Base-by-base conservation (phyloP, 2,113 vertebrate genomes). In the Carassius gibelio region DNA sequence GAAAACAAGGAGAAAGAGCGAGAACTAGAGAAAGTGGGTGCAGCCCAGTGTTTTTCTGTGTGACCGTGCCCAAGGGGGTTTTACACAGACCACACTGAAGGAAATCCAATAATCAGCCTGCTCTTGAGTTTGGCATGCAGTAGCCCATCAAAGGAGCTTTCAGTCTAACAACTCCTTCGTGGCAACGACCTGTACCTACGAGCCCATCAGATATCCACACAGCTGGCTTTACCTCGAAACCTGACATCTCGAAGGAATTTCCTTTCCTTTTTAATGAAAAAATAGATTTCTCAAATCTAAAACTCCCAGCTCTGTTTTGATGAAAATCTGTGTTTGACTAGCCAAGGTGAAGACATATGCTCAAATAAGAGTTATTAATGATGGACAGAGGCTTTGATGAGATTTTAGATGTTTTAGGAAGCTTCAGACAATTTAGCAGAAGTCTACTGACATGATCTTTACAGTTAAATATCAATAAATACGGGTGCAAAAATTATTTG, bases 101-200 rank as follows among this genome's bases (percentile, higher is more conserved):
- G 45, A 82, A 82, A 81, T 81, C 38, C 69, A 82, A 75, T 86
- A 81, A 86, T 86, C 68, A 74, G 26, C 10, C 13, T 38, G 55
- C 68, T 74, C 52, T 30, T 74, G 66, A 48, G 55, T 57, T 71
- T n/a, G 68, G 38, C 69, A 81, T 4, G 23, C 77, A 26, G 59
- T 74, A 26, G 66, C 66, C 84, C 19, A n/a, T 80, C 68, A 71
- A 64, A 81, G 14, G 5, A 57, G 21, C 8, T 23, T n/a, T 45
- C n/a, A 30, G n/a, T 42, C 30, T 61, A 85, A 74, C 84, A 71
- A 45, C 75, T 78, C 84, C 62, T 78, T 23, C 19, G 26, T 61
- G 52, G 50, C 52, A 66, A 48, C 14, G 15, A 17, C 74, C n/a
- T n/a, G 42, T 84, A n/a, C 15, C 48, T 50, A 80, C 36, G 3